Evolutionary conservation across 2,797 vertebrate species (phyloP), one percentile per base, ranked within the genome.

Genomic region (Acanthurus leucopareius): DNA sequence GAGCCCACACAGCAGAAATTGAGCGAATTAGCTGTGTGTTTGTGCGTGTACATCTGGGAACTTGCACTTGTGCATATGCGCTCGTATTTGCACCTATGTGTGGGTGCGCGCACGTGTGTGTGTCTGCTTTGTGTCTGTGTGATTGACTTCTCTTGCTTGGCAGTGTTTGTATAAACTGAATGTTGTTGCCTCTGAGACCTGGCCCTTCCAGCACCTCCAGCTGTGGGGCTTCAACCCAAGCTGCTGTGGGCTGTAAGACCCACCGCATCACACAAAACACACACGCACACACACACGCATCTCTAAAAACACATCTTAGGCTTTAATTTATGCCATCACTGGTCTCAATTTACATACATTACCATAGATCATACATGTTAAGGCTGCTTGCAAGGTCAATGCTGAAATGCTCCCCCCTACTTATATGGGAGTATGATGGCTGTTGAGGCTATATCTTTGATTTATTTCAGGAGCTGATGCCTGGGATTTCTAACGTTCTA

Each of bases 261-360:
- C 76, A 20, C 22, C 76, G 45, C 75, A 80, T 80, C 75, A 83
- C 65, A 74, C 49, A 20, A 7, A 58, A 64, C 45, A 73, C 66
- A 57, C 45, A 56, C 22, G 65, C 70, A 81, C 65, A 47, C 69
- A 56, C 22, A 61, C 63, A 52, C 69, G 32, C 70, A 51, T 54
- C 1, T 4, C 60, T 71, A 81, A 82, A 86, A 61, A 85, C 76
- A 77, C 69, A 88, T 82, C 77, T 86, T 83, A 64, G 81, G 73
- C 80, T 77, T 13, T 89, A 91, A 93, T 94, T 89, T 91, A 94
- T 92, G 82, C 89, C 88, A 86, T 91, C 88, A 84, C 65, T 70
- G 52, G 25, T 79, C 79, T 57, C 19, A 54, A 93, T 94, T 92
- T 93, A 84, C 93, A 95, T 93, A 91, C 72, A 93, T 95, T 93